Conservation (phyloP, 2,797 vertebrate genomes). For the Alcedo atthis region DNA sequence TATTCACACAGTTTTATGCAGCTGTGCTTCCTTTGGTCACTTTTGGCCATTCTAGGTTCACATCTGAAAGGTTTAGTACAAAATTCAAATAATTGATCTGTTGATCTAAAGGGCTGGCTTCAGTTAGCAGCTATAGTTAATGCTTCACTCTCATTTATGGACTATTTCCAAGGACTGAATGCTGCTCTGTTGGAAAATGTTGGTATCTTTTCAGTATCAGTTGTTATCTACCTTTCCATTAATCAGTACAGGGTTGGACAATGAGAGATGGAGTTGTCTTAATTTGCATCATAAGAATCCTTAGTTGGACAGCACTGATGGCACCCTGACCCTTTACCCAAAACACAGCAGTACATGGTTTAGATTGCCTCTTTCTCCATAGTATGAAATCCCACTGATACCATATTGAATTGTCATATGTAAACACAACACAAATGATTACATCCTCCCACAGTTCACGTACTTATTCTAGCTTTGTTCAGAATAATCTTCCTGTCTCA, state of each 20-base stretch:
- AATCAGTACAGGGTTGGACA: neutral
- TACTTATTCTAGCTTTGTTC: neutral
- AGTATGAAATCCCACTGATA: neutral
- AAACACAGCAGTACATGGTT: neutral
- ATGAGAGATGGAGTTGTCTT: neutral
- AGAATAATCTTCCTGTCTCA: neutral
- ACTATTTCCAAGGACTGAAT: neutral
- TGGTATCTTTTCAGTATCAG: neutral
- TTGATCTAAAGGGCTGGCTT: neutral
- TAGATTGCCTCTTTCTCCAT: neutral
- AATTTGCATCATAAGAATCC: neutral
- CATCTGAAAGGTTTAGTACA: neutral
- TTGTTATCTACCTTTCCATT: neutral
- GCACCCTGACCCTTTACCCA: neutral
- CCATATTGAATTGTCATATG: neutral
- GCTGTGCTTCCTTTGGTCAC: neutral
- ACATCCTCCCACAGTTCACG: neutral
- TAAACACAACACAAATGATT: neutral
- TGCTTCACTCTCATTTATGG: neutral
- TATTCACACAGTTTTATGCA: neutral
- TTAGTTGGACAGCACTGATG: neutral
- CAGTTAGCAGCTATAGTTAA: neutral
- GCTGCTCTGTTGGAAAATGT: neutral
- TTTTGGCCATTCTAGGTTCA: neutral
- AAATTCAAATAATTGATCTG: neutral